Conservation (phyloP, 2,797 vertebrate species). For the Hippopotamyrus pictus region DNA sequence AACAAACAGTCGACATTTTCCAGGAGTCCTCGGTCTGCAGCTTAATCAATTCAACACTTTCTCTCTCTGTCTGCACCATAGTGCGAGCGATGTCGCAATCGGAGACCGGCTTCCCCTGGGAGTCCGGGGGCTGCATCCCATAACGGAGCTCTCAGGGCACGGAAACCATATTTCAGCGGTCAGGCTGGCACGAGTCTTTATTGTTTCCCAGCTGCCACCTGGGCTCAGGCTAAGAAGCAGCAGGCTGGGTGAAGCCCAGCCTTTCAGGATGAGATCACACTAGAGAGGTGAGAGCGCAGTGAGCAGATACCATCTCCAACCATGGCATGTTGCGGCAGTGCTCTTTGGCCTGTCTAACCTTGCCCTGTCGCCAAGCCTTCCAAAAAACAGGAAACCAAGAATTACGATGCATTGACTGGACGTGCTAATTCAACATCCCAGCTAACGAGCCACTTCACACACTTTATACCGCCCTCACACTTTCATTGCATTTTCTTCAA, state of each 20-base stretch:
- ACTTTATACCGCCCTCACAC: background rate
- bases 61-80: background rate
- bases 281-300: background rate
- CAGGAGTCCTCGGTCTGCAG: background rate
- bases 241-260: background rate
- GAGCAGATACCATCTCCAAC: background rate
- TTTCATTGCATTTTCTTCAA: background rate
- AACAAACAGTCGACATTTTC: background rate
- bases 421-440: background rate
- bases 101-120: background rate
- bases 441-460: background rate
- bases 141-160: background rate
- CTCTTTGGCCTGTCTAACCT: background rate
- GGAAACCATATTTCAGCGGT: background rate
- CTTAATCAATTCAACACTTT: conserved; percentile 2
- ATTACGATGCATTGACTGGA: background rate
- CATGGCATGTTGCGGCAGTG: background rate
- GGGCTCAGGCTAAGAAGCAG: background rate
- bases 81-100: background rate
- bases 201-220: background rate
- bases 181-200: background rate
- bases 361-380: background rate
- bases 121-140: background rate
- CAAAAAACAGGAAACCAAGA: background rate
- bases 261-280: background rate